Evolutionary conservation across 2,888 invertebrate species (phyloP), one percentile per base, ranked within the genome.

Genomic region (Ferdinandea cuprea): DNA sequence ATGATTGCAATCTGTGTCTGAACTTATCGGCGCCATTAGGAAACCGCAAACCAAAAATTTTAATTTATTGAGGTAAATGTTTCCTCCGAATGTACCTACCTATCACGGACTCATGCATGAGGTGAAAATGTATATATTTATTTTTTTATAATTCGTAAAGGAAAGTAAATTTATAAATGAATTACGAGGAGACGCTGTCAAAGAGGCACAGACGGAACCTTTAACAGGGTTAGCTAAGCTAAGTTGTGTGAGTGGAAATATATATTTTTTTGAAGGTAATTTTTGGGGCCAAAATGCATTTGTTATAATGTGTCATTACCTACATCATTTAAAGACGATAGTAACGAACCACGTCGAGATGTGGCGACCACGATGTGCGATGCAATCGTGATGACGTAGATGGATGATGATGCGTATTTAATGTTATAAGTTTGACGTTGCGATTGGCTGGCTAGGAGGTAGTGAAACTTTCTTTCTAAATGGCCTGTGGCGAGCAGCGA

Each of bases 331-430:
- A 35, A 59, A 25, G 54, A 61, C 32, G 13, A 7, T 48, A 35
- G 30, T 32, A 17, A n/a, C 6, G 35, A 32, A 56, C 46, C 52
- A 54, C 46, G 50, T 40, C 35, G 44, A 15, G 11, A 37, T n/a
- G n/a, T 48, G 13, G 40, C 30, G 35, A n/a, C 46, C 17, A 17
- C 15, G 46, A 44, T 28, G 28, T 50, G 37, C n/a, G n/a, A 25
- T 25, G 5, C 25, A 25, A 25, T 25, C 13, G 28, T 52, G 42
- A 69, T 52, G 74, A 80, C 50, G 68, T 66, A 30, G 74, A 74
- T 63, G 69, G 74, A 74, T 74, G 74, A 59, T 80, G 80, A 80
- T 80, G 69, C 44, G 30, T 74, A 63, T 74, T 80, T 80, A 74
- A 80, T 80, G 69, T 65, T 35, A 74, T 63, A 15, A 63, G 46